phyloP scores from a whole-genome alignment of 2,797 vertebrate species.

The Okamejei kenojei region DNA sequence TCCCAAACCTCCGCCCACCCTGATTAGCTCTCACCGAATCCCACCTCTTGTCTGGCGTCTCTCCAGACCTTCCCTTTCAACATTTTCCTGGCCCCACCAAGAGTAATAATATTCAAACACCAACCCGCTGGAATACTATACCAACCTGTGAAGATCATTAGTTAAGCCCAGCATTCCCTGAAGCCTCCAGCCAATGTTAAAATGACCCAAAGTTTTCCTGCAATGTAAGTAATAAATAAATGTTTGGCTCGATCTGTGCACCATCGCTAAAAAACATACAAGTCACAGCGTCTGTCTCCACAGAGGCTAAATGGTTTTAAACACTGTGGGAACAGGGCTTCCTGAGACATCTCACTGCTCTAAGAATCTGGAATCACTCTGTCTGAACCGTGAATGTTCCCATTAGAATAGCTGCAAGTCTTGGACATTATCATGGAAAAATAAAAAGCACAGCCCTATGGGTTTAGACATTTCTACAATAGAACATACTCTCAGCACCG shows the following conservation, averaged over 20 bases:
- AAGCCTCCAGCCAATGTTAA: constrained; percentile 29
- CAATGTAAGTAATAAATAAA: constrained; percentile 27
- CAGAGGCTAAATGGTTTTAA: constrained; percentile 9
- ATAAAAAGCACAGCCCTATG: background rate
- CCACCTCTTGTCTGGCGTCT: too few species aligned
- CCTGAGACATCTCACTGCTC: constrained; percentile 28
- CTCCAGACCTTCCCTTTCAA: background rate
- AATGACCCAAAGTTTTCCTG: constrained; percentile 14
- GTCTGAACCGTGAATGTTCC: constrained; percentile 16
- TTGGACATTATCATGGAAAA: constrained; percentile 28
- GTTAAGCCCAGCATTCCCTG: background rate
- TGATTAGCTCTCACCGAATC: background rate
- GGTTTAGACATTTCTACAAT: background rate
- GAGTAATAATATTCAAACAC: background rate
- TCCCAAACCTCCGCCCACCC: background rate
- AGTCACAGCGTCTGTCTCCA: background rate
- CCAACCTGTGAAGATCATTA: constrained; percentile 36
- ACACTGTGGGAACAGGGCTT: constrained; percentile 33
- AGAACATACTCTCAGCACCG: background rate
- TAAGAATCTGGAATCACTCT: constrained; percentile 37
- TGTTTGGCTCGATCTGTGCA: constrained; percentile 5
- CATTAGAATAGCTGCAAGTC: constrained; percentile 25
- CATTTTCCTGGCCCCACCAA: background rate
- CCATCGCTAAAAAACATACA: background rate
- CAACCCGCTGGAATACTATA: background rate